phyloP scores from a whole-genome alignment of 2,888 invertebrate genomes.

The Thyatira batis region DNA sequence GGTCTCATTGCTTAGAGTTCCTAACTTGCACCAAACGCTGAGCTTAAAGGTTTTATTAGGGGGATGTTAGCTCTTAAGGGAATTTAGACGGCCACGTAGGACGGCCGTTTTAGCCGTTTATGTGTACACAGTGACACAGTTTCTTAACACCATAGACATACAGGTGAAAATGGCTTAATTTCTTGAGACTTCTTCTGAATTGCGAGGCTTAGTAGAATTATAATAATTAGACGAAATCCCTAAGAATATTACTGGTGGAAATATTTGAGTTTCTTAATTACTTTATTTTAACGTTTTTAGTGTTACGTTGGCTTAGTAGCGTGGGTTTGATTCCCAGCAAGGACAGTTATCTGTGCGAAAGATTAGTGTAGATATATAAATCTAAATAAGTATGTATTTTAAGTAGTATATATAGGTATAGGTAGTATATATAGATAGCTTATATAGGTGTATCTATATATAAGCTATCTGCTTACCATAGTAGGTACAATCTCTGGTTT shows the following conservation, averaged over 20 bases:
- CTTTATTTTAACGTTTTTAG: not conserved
- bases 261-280: not conserved
- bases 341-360: too few species aligned
- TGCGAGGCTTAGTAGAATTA: not conserved
- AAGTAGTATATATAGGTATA: too few species aligned
- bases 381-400: too few species aligned
- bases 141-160: not conserved
- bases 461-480: too few species aligned
- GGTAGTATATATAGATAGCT: too few species aligned
- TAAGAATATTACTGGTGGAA: not conserved
- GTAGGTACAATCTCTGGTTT: too few species aligned
- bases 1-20: not conserved
- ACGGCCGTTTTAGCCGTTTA: not conserved
- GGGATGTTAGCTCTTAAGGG: constrained; percentile 9
- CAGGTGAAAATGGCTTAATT: not conserved
- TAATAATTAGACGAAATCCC: not conserved
- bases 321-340: too few species aligned
- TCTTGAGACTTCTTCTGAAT: not conserved
- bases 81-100: constrained; percentile 1
- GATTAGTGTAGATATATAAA: too few species aligned
- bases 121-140: not conserved
- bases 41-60: constrained; percentile 8
- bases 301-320: too few species aligned
- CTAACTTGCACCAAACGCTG: constrained; percentile 1
- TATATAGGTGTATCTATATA: too few species aligned